Evolutionary conservation across 2,888 invertebrate species (phyloP), one percentile per base, ranked within the genome.

Genomic region (Cephus rjabovi): DNA sequence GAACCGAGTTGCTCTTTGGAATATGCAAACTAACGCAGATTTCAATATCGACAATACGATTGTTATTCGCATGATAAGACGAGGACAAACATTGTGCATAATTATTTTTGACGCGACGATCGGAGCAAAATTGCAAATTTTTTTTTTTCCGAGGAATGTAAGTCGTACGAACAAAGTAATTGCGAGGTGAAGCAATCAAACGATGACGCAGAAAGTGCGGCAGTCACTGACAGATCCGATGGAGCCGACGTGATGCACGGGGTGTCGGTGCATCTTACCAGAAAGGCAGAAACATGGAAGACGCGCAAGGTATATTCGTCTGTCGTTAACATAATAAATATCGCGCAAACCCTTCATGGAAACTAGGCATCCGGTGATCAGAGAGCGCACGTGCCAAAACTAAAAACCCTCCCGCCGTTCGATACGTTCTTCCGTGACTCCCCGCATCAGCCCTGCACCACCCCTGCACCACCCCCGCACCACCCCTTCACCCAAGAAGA

Each of bases 321-420:
- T 34, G 73, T 34, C 35, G 56, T 76, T 74, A 74, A 74, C 69
- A 68, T 79, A 79, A 79, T 79, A 79, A 79, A 87, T 83, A 84
- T 79, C 79, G 77, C 74, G 79, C 81, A 81, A 83, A 84, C 81
- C 81, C 84, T 82, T 82, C 81, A 81, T 79, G 82, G 82, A 83
- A 84, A 77, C 79, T 76, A 82, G 81, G 81, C 85, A 87, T 85
- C 87, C 86, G 86, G 83, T 82, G 83, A 83, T 82, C 83, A 84
- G 82, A 82, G 84, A 77, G 80, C 81, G 81, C 84, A 85, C 87
- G 87, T 86, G 87, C 81, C 87, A 83, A 86, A 86, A 85, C 35
- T 71, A 71, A 71, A 71, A 73, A 76, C 78, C 78, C 69, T 76
- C 75, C 40, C 71, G 23, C 23, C 6, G 40, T 56, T 56, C 40